Conservation (phyloP, 2,888 invertebrate species). For the Cheilosia grossa region DNA sequence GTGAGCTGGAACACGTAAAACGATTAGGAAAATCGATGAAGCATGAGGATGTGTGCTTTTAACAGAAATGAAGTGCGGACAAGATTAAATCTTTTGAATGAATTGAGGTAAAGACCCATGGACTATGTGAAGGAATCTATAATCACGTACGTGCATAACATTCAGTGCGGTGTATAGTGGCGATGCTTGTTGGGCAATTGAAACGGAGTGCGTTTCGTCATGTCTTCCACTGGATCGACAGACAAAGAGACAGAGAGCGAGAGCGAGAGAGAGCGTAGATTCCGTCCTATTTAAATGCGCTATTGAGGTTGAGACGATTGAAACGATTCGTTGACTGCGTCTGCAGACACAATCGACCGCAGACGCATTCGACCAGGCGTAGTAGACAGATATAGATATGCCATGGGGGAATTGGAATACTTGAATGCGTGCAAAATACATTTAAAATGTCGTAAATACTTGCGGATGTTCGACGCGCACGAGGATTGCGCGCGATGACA, state of each 20-base stretch:
- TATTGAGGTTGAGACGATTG: slow-evolving; percentile 21
- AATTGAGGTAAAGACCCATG: slow-evolving; percentile 75
- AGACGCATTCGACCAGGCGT: slow-evolving; percentile 41
- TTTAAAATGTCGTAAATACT: slow-evolving; percentile 54
- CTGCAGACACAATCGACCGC: slow-evolving; percentile 53
- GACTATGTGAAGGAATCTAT: slow-evolving; percentile 72
- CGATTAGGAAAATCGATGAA: slow-evolving; percentile 75
- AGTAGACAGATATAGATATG: slow-evolving; percentile 30
- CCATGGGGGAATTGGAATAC: slow-evolving; percentile 2
- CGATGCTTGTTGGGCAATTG: slow-evolving; percentile 11
- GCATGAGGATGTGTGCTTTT: slow-evolving; percentile 75
- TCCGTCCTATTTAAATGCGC: slow-evolving; percentile 19
- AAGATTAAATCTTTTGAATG: slow-evolving; percentile 77
- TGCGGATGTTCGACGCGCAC: slow-evolving; percentile 55
- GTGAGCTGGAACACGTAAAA: slow-evolving; percentile 74
- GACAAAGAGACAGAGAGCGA: not conserved
- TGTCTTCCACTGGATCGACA: not conserved
- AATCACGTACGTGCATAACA: slow-evolving; percentile 69
- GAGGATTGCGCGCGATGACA: slow-evolving; percentile 64
- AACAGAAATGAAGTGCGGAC: slow-evolving; percentile 78
- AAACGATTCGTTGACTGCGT: slow-evolving; percentile 41
- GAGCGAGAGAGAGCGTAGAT: not conserved
- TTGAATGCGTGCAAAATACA: slow-evolving; percentile 61
- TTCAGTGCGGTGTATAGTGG: not conserved
- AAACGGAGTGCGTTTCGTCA: slow-evolving; percentile 42